Percentiles rank a stretch among this genome's conserved stretches.
Evolutionary conservation across 2,888 invertebrate species (phyloP).

Genomic region (Pegoplata infirma): DNA sequence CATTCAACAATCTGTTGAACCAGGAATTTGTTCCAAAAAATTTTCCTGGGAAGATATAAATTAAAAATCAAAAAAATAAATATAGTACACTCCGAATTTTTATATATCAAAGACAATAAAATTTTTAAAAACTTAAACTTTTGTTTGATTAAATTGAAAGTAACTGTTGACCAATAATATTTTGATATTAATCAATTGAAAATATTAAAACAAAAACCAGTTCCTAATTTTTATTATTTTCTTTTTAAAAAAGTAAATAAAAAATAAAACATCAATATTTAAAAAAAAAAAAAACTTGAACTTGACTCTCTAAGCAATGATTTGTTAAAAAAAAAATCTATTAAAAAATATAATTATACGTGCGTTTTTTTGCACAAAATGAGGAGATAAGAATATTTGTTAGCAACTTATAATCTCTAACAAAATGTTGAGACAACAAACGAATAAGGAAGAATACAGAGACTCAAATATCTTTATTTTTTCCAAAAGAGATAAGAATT

Average conservation of each 20-base stretch:
- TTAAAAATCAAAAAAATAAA: no score
- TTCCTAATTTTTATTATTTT: constrained; percentile 12
- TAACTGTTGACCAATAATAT: neutral
- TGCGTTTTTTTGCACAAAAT: constrained; percentile 5
- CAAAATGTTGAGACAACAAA: neutral
- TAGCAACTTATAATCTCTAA: neutral
- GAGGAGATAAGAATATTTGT: constrained; percentile 38
- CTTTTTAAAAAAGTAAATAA: neutral
- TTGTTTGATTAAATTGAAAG: no score
- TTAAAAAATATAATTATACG: constrained; percentile 10
- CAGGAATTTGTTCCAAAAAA: no score
- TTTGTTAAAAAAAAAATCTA: neutral
- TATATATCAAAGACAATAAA: neutral
- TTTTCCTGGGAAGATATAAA: no score
- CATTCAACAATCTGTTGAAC: no score
- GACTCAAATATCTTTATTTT: no score
- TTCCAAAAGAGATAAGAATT: no score
- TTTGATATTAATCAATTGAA: no score
- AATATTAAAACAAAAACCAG: constrained; percentile 19
- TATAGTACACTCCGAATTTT: no score
- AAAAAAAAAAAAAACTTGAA: constrained; percentile 54
- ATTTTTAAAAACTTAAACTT: neutral
- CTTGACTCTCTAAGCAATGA: constrained; percentile 50
- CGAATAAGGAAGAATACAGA: neutral
- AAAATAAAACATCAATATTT: neutral